Evolutionary conservation across 2,113 vertebrate genomes (phyloP).

Genomic region (Tupaia chinensis): DNA sequence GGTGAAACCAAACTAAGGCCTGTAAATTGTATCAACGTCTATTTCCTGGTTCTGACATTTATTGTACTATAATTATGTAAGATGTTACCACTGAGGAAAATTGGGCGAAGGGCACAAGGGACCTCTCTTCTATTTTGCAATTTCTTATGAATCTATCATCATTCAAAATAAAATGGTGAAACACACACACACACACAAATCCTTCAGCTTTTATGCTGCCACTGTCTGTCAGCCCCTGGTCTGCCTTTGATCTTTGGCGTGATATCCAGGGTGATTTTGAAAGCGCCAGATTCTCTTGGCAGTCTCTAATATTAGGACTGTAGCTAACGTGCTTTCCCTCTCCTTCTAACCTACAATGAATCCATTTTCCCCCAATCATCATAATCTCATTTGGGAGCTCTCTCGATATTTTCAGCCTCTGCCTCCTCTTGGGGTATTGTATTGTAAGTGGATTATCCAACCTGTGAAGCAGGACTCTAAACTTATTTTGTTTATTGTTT

Average conservation of each 20-base stretch:
- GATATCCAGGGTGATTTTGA: background rate
- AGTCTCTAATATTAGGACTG: background rate
- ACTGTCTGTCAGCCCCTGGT: background rate
- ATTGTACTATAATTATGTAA: background rate
- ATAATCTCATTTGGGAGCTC: conserved; percentile 49
- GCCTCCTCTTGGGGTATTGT: conserved; percentile 48
- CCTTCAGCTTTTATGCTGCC: background rate
- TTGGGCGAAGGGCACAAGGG: background rate
- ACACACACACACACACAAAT: too few species aligned
- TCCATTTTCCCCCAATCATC: conserved; percentile 28
- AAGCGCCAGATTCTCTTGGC: background rate
- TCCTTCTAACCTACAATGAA: conserved; percentile 16
- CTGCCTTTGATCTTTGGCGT: background rate
- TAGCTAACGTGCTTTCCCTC: background rate
- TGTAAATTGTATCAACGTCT: background rate
- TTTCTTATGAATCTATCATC: background rate
- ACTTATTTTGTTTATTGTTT: conserved; percentile 71
- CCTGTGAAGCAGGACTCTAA: conserved; percentile 58
- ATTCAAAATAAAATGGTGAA: background rate
- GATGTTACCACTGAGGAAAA: background rate
- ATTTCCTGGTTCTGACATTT: background rate
- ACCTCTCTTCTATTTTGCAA: background rate
- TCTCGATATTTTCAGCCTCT: background rate
- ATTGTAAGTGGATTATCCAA: conserved; percentile 68
- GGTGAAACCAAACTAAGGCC: background rate